Percentiles rank a stretch among this genome's conserved stretches.
These are phyloP conservation scores for Cyclophora albipunctata DNA, from an alignment of 2,888 invertebrate species.

Conservation along the genomic window DNA sequence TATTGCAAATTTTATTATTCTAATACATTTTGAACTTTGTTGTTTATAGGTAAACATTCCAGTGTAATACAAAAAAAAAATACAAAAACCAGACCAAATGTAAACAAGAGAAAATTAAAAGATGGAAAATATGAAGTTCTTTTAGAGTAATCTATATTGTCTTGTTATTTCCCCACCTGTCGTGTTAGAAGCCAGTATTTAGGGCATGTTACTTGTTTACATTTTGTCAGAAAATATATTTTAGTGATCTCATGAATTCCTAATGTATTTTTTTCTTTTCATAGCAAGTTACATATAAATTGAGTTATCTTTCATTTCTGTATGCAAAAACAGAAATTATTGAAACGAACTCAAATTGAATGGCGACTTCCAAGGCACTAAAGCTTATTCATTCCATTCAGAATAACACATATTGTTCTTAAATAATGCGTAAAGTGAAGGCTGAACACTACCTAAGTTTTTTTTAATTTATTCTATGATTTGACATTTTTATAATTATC, in stretches of 20 bases:
- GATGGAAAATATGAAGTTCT: conserved; percentile 18
- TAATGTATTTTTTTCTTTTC: conserved; percentile 47
- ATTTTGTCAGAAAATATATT: conserved; percentile 58
- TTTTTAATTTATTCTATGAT: conserved; percentile 25
- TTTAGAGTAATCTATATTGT: conserved; percentile 19
- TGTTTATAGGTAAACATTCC: conserved; percentile 42
- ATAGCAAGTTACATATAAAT: conserved; percentile 26
- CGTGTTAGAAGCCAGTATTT: conserved; percentile 39
- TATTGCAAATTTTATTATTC: conserved; percentile 16
- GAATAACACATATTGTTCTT: conserved; percentile 28
- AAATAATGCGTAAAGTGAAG: conserved; percentile 31
- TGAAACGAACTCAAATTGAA: conserved; percentile 23
- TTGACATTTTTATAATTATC: conserved; percentile 13
- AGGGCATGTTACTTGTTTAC: conserved; percentile 55
- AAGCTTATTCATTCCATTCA: conserved; percentile 31
- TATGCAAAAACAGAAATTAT: conserved; percentile 23
- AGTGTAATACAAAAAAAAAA: conserved; percentile 17
- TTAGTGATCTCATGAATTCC: conserved; percentile 63
- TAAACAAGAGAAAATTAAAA: conserved; percentile 52
- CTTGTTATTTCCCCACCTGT: conserved; percentile 34
- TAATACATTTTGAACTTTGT: conserved; percentile 21
- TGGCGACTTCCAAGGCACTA: conserved; percentile 20
- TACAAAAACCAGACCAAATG: conserved; percentile 48
- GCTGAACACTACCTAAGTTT: conserved; percentile 37
- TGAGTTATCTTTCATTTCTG: conserved; percentile 27